These are phyloP conservation scores for Galaxias olidus DNA, from an alignment of 2,797 vertebrate species.

Conservation along the genomic window DNA sequence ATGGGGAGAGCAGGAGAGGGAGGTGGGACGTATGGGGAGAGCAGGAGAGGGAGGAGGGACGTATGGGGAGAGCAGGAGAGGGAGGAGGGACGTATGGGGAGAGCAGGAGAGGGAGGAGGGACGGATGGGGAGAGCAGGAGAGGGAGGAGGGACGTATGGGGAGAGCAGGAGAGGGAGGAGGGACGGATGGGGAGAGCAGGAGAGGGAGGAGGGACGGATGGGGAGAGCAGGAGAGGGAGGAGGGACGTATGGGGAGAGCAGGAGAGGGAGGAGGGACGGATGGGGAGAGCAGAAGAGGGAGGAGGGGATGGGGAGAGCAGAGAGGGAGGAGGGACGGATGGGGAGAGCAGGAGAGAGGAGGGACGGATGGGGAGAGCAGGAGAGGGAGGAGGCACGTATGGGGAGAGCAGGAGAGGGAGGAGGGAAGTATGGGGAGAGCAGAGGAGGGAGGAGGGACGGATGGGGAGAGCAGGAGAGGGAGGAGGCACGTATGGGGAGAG, in stretches of 20 bases:
- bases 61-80: neutral
- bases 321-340: no score
- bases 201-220: neutral
- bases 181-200: neutral
- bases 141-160: neutral
- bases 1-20: neutral
- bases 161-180: no score
- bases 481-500: neutral
- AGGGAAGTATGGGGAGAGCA: no score
- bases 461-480: no score
- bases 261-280: neutral
- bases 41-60: neutral
- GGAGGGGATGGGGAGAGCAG: no score
- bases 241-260: no score
- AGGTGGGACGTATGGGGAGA: neutral
- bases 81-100: neutral
- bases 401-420: no score
- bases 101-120: neutral
- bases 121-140: neutral
- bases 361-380: neutral
- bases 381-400: neutral
- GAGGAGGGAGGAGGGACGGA: no score
- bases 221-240: no score
- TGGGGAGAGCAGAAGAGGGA: no score
- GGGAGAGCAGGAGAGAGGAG: no score